Evolutionary conservation across 1,140 invertebrate genomes (phyloP).

Genomic region (Paraescarpia echinospica): DNA sequence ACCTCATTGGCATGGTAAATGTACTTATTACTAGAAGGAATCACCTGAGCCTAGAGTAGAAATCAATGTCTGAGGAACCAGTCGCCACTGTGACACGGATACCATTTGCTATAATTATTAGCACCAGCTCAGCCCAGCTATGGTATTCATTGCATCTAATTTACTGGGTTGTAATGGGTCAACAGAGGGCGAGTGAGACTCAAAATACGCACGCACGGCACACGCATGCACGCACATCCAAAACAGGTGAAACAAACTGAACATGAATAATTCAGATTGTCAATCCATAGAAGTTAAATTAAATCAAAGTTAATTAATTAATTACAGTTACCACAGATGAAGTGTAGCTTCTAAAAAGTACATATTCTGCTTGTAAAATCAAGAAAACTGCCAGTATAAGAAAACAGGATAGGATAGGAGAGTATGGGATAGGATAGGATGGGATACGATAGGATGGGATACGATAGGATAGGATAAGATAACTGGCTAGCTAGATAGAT

Average conservation of each 20-base stretch:
- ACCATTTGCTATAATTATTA: background rate
- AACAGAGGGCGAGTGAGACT: background rate
- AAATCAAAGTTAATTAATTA: background rate
- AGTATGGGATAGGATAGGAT: too few relatives aligned
- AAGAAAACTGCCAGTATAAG: background rate
- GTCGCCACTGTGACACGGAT: background rate
- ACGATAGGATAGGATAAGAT: too few relatives aligned
- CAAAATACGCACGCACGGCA: background rate
- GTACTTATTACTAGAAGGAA: background rate
- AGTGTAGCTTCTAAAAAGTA: background rate
- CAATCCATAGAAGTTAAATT: background rate
- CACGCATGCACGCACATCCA: too few relatives aligned
- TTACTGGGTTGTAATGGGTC: background rate
- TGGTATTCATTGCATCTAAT: background rate
- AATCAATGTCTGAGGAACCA: background rate
- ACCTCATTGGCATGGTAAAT: background rate
- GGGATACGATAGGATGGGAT: too few relatives aligned
- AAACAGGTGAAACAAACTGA: too few relatives aligned
- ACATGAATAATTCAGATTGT: background rate
- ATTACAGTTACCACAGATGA: background rate
- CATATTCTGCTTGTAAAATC: background rate
- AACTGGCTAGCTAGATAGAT: too few relatives aligned
- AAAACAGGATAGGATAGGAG: background rate
- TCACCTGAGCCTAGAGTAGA: background rate
- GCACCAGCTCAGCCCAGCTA: background rate